Base-by-base conservation (phyloP, 2,797 vertebrate genomes). In the Ptychadena robeensis region DNA sequence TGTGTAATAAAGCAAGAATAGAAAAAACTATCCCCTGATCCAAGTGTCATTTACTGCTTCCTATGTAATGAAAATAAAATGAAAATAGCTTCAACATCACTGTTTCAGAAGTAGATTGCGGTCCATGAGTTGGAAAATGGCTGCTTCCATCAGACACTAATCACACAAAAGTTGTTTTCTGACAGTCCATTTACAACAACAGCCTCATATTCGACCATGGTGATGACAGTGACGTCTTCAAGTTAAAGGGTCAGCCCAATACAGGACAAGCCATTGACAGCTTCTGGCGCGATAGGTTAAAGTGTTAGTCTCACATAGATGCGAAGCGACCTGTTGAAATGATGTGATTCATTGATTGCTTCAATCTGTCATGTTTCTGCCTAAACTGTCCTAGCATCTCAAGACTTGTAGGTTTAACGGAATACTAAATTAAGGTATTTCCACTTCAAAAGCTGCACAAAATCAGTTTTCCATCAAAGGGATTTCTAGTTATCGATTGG, bases 381-480 rank as follows among this genome's bases (percentile, higher is more conserved):
- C 63, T 71, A 81, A 73, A 67, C 71, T 74, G 63, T 67, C 59
- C 71, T 22, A 81, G 68, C 31, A 65, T 74, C 59, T 74, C 63
- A 63, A 38, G 69, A 25, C 72, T 38, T 37, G 71, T 68, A 74
- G 65, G 71, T 81, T 81, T 74, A 74, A 53, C 65, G 37, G 80
- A 81, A 81, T 81, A 67, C 80, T 59, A 81, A 81, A 81, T 74
- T 32, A 72, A 83, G 78, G 67, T 79, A 83, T 83, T 83, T 83
- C 82, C 68, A 79, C 75, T 83, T 83, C 82, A 83, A 83, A 83
- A 65, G 74, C 61, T 48, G 5, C 82, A 72, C 37, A 70, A 73
- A 82, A 83, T 83, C 75, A 72, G 68, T 37, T 79, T 57, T 67
- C 75, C 82, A 83, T 83, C 82, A 83, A 83, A 83, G 82, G 74